These are phyloP conservation scores for Lycia hirtaria DNA, from an alignment of 2,888 invertebrate species.

Conservation along the genomic window DNA sequence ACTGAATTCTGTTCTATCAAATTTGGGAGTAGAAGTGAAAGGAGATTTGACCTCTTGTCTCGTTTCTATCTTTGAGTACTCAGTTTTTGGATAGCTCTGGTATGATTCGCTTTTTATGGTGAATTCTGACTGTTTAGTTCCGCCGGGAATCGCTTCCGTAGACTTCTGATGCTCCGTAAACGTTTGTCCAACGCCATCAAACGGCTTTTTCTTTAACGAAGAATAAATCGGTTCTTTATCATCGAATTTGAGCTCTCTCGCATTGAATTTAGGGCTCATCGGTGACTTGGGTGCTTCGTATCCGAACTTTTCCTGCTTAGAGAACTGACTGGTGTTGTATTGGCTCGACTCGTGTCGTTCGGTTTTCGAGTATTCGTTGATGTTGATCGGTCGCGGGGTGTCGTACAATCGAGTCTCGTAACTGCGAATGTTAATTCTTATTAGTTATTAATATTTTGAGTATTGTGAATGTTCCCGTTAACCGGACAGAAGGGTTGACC, in stretches of 20 bases:
- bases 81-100: slow-evolving; percentile 72
- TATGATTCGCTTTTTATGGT: slow-evolving; percentile 75
- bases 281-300: slow-evolving; percentile 75
- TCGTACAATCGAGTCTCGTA: slow-evolving; percentile 85
- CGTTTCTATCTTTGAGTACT: slow-evolving; percentile 65
- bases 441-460: slow-evolving; percentile 43
- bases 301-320: slow-evolving; percentile 64
- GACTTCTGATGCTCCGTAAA: slow-evolving; percentile 77
- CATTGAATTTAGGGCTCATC: slow-evolving; percentile 80
- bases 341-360: slow-evolving; percentile 67
- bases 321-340: slow-evolving; percentile 48
- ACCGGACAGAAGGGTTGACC: slow-evolving; percentile 26
- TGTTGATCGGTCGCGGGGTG: slow-evolving; percentile 73
- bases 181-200: slow-evolving; percentile 74
- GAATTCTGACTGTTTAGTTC: slow-evolving; percentile 73
- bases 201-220: slow-evolving; percentile 70
- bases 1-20: slow-evolving; percentile 51
- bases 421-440: slow-evolving; percentile 65
- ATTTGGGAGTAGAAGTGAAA: slow-evolving; percentile 74
- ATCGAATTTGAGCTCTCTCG: slow-evolving; percentile 78
- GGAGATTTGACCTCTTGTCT: slow-evolving; percentile 73
- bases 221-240: slow-evolving; percentile 78
- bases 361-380: slow-evolving; percentile 65
- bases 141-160: slow-evolving; percentile 76
- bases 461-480: slow-evolving; percentile 12